Base-by-base conservation (phyloP, 2,888 invertebrate genomes). In the Chaitophorus viminalis region DNA sequence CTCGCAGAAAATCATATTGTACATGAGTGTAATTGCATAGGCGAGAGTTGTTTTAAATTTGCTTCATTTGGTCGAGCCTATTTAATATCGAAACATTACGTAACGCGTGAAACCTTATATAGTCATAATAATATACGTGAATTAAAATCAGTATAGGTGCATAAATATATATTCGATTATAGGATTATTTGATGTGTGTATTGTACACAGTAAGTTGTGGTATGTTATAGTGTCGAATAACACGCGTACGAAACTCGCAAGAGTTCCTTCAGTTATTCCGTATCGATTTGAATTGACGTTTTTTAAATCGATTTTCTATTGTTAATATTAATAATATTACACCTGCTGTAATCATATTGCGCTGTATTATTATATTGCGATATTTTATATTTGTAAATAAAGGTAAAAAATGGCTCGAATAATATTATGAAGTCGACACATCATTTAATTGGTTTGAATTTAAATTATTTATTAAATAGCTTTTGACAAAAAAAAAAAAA, bases 51-150 rank as follows among this genome's bases (percentile, higher is more conserved):
- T 60, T 60, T 46, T 25, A 25, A 60, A 21, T 60, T 60, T 6
- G 25, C 25, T 60, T 60, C 5, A 60, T 60, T 82, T 31, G 21
- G 14, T 70, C 46, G 6, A 18, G 33, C 18, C 14, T n/a, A 74
- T 36, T 72, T 4, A 18, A 65, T 14, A 65, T n/a, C 17, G 1
- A 39, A 14, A 31, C 31, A 75, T 75, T 83, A 83, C 29, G 39
- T 65, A 83, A 83, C 17, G 14, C 36, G 33, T 25, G 83, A 83
- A 83, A 75, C 83, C 83, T 39, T 83, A 75, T 33, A 31, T 60
- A 36, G 29, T 8, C 18, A 83, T 75, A 54, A 54, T 21, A 8
- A 46, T 46, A 46, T 14, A 14, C 46, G 39, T n/a, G 39, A 83
- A 83, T 75, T 60, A 65, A 82, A 54, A 74, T 54, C 33, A 74